Percentiles rank a stretch among this genome's conserved stretches.
phyloP scores from a whole-genome alignment of 2,113 vertebrate genomes.

The Clarias magur region DNA sequence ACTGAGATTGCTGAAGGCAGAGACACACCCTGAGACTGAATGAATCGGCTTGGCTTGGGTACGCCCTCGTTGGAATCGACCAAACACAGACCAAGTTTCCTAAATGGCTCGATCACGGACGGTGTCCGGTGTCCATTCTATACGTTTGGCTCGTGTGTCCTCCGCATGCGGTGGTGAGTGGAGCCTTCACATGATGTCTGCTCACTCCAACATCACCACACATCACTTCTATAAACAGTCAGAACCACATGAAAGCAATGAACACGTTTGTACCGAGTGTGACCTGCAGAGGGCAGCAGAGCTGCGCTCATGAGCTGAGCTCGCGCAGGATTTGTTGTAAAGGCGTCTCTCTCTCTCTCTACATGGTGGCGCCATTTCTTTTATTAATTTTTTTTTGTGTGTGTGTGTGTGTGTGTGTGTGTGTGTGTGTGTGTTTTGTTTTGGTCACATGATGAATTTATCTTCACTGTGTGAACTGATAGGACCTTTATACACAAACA shows the following conservation, averaged over 20 bases:
- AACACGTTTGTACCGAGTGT: background rate
- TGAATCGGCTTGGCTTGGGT: background rate
- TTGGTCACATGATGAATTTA: background rate
- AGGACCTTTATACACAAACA: conserved; percentile 14
- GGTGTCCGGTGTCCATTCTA: background rate
- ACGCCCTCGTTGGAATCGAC: background rate
- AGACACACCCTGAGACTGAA: background rate
- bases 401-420: background rate
- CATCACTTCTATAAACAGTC: too few species aligned
- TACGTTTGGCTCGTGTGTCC: background rate
- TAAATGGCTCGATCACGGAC: background rate
- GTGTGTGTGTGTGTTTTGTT: background rate
- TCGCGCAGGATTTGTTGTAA: background rate
- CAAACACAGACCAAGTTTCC: background rate
- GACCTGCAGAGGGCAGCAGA: background rate
- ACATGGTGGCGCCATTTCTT: background rate
- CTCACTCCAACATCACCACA: background rate
- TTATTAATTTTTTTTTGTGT: background rate
- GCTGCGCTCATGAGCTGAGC: background rate
- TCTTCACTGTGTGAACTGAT: background rate
- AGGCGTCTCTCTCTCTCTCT: background rate
- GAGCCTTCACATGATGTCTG: background rate
- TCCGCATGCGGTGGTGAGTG: background rate
- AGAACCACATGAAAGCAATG: background rate
- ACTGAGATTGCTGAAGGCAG: too few species aligned